Evolutionary conservation across 2,888 invertebrate genomes (phyloP).

Genomic region (Drosophila aldrichi): DNA sequence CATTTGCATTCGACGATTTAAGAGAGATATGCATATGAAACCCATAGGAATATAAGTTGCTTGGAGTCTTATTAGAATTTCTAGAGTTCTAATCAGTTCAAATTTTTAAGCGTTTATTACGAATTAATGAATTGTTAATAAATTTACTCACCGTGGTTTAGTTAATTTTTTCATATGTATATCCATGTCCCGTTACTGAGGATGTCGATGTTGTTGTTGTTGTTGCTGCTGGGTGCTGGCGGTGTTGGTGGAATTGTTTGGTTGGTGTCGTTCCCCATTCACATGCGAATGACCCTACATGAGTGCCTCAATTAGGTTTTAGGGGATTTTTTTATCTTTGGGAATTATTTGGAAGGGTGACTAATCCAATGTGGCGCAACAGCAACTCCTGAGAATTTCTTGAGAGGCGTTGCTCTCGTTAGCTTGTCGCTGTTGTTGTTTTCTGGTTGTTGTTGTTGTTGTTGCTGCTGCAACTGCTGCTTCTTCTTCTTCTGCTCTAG

Average conservation of each 20-base stretch:
- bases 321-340: background rate
- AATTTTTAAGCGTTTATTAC: background rate
- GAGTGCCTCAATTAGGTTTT: conserved; percentile 22
- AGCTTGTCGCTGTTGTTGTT: conserved; percentile 21
- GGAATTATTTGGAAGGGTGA: conserved; percentile 4
- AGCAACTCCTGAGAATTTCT: conserved; percentile 47
- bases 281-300: conserved; percentile 44
- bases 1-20: background rate
- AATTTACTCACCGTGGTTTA: conserved; percentile 70
- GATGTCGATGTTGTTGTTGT: conserved; percentile 40
- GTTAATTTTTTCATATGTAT: conserved; percentile 75
- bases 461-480: conserved; percentile 12
- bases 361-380: conserved; percentile 53
- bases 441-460: conserved; percentile 11
- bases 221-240: conserved; percentile 10
- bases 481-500: conserved; percentile 8
- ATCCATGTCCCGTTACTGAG: conserved; percentile 63
- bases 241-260: conserved; percentile 1
- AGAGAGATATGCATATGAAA: background rate
- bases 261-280: conserved; percentile 11
- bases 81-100: background rate
- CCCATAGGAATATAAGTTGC: background rate
- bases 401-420: conserved; percentile 30
- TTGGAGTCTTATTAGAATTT: background rate
- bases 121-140: background rate